Evolutionary conservation across 2,797 vertebrate species (phyloP), one percentile per base, ranked within the genome.

Genomic region (Enteromius viviparus): DNA sequence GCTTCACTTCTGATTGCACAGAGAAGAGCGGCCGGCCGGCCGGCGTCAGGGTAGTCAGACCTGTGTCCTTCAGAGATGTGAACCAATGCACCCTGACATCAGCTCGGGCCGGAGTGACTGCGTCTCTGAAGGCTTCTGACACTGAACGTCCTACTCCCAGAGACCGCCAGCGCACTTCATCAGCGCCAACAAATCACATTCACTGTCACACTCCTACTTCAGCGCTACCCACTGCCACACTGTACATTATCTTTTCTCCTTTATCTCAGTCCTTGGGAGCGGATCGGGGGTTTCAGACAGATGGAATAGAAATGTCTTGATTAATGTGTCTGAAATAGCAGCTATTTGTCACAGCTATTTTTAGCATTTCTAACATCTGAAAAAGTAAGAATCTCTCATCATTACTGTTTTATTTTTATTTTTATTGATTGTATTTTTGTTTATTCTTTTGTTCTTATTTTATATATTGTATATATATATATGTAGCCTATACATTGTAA

Each of bases 31-130:
- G 47, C 34, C 53, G 45, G 47, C 34, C 53, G 45, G 34, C 49
- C 3, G 11, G 26, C 42, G 15, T 79, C 62, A 68, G 45, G 45
- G 62, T 68, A 47, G 47, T 23, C 77, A 53, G 62, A n/a, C 49
- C 3, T 26, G 21, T 69, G 49, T 71, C 68, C 62, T 19, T 42
- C 26, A 29, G 55, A 15, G 55, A 45, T 45, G 21, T 70, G 64
- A 58, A 70, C 49, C 51, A 58, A 70, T 71, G 78, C 17, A n/a
- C 23, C 40, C 37, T 80, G 66, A 80, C 78, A 79, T 37, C 65
- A 47, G 23, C 4, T 37, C 66, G 62, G 68, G 11, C 23, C 26
- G 0, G 78, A 80, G 37, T 47, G 68, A 71, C 55, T 60, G 68
- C 6, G 17, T 81, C 55, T 7, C 55, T 72, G 79, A 81, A 60